A percentile compares a stretch with the other conserved stretches of the same genome.
Evolutionary conservation across 1,140 invertebrate species (phyloP).

Genomic region (Drosophila kurseongensis): DNA sequence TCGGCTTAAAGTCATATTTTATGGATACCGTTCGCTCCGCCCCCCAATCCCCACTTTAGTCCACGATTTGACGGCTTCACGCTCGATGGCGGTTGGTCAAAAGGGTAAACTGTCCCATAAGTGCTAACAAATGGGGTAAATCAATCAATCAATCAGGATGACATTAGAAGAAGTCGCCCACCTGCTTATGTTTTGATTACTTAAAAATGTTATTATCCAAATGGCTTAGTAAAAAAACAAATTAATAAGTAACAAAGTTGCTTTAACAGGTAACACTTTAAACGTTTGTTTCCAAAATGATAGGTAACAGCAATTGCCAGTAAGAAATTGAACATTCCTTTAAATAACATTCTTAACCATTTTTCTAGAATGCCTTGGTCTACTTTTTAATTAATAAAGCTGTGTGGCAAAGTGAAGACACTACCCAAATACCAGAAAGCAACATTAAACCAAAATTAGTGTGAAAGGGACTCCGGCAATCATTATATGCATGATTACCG

Average conservation of each 20-base stretch:
- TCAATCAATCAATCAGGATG: slow-evolving; percentile 19
- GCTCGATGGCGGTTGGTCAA: slow-evolving; percentile 22
- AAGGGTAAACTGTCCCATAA: slow-evolving; percentile 13
- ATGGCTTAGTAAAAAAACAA: neutral
- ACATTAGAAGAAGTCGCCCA: neutral
- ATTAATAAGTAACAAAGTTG: too few relatives aligned
- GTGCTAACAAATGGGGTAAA: slow-evolving; percentile 12
- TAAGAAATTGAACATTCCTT: too few relatives aligned
- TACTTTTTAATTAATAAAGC: too few relatives aligned
- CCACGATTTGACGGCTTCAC: slow-evolving; percentile 38
- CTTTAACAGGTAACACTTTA: too few relatives aligned
- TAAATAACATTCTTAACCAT: too few relatives aligned
- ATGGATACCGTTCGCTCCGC: slow-evolving; percentile 3
- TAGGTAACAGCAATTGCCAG: too few relatives aligned
- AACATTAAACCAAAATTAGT: neutral
- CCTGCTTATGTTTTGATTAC: neutral
- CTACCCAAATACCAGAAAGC: neutral
- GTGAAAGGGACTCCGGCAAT: neutral
- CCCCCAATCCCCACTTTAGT: neutral
- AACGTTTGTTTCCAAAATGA: too few relatives aligned
- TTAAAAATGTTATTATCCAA: too few relatives aligned
- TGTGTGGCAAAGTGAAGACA: too few relatives aligned
- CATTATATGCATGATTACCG: slow-evolving; percentile 1
- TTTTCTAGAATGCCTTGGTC: too few relatives aligned
- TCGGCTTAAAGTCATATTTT: slow-evolving; percentile 37